Evolutionary conservation across 2,113 vertebrate genomes (phyloP).

Genomic region (Alligator sinensis): DNA sequence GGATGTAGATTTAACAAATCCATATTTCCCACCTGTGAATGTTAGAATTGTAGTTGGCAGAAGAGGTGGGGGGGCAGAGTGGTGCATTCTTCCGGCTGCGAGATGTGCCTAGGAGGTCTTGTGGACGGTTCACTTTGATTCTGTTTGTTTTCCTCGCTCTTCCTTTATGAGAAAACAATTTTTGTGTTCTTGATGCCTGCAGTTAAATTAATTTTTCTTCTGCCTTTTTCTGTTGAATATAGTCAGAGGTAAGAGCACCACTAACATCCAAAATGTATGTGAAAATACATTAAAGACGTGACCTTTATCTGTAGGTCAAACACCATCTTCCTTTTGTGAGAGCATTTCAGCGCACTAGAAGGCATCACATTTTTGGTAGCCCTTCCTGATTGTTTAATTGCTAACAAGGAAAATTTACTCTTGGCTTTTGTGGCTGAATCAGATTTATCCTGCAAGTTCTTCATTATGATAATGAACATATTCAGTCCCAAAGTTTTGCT

Average conservation of each 20-base stretch:
- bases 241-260: neutral
- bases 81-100: neutral
- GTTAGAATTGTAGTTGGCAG: neutral
- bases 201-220: neutral
- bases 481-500: neutral
- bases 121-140: neutral
- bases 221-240: neutral
- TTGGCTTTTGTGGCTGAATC: conserved; percentile 26
- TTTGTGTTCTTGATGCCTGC: neutral
- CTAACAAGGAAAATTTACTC: conserved; percentile 38
- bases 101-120: neutral
- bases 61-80: neutral
- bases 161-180: neutral
- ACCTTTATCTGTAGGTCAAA: neutral
- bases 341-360: neutral
- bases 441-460: neutral
- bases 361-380: neutral
- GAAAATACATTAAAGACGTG: neutral
- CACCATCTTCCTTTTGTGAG: neutral
- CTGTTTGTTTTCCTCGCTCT: neutral
- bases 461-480: conserved; percentile 47
- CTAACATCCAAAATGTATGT: neutral
- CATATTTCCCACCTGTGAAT: neutral
- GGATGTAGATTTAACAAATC: neutral
- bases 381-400: neutral